A percentile compares a stretch with the other conserved stretches of the same genome.
phyloP scores from a whole-genome alignment of 2,888 invertebrate genomes.

The Electrophaes corylata region DNA sequence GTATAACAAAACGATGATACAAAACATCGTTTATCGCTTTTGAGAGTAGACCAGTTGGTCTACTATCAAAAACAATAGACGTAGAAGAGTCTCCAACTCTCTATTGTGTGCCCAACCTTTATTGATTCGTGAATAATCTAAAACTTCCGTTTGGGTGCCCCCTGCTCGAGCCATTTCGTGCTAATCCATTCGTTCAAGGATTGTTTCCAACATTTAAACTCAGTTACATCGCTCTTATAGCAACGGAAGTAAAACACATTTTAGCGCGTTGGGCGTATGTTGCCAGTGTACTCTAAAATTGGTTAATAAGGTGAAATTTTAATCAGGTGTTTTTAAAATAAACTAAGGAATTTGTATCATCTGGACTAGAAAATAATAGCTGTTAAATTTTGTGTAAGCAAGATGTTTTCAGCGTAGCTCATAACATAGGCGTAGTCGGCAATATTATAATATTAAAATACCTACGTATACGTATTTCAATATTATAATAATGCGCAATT shows the following conservation, averaged over 20 bases:
- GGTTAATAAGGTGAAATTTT: not conserved
- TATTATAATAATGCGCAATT: too few relatives aligned
- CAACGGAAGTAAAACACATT: not conserved
- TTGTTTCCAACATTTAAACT: slow-evolving; percentile 22
- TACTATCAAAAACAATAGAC: too few relatives aligned
- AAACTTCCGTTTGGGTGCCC: slow-evolving; percentile 51
- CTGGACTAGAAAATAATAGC: too few relatives aligned
- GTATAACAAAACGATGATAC: too few relatives aligned
- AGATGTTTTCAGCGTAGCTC: too few relatives aligned
- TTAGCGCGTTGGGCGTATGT: not conserved
- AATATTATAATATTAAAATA: too few relatives aligned
- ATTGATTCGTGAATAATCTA: slow-evolving; percentile 56
- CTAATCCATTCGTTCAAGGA: slow-evolving; percentile 38
- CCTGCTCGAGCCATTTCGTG: slow-evolving; percentile 40
- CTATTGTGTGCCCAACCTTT: slow-evolving; percentile 30
- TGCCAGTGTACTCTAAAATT: not conserved
- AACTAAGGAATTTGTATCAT: not conserved
- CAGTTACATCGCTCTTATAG: slow-evolving; percentile 6
- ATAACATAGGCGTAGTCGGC: too few relatives aligned
- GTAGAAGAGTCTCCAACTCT: not conserved
- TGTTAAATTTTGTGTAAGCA: too few relatives aligned
- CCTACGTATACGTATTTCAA: too few relatives aligned
- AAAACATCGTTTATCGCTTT: too few relatives aligned
- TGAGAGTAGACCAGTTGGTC: too few relatives aligned
- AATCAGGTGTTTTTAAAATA: not conserved